Base-by-base conservation (phyloP, 1,140 invertebrate species). In the Anadara kagoshimensis region DNA sequence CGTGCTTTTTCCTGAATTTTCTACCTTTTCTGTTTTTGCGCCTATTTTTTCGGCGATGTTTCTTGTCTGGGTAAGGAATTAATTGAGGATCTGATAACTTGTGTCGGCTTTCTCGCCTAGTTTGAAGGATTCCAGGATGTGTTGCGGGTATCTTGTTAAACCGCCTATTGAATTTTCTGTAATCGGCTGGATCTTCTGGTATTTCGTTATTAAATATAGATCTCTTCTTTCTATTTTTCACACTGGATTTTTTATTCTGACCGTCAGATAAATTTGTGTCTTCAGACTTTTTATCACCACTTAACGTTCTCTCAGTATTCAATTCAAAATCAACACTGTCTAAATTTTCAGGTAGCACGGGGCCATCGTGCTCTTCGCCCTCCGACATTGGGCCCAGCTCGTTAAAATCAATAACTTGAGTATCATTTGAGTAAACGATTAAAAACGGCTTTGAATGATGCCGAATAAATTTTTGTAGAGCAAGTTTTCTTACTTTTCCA, bases 381-480 rank as follows among this genome's bases (percentile, higher is more conserved):
- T 84, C 79, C 12, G 82, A 75, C 69, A 83, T 68, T 62, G 76
- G 75, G 22, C 85, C 80, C 49, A 85, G 59, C 56, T 82, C 74
- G 11, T 83, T 81, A 51, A 84, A 66, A 49, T 80, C 75, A 47
- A 84, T 79, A 51, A 77, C 79, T 71, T 87, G 78, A 41, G 83
- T 85, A 56, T 89, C 88, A 68, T 89, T 87, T 1, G 89, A 89
- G 76, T 88, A 90, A 20, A 89, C 76, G 43, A 90, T 81, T n/a
- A 90, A 76, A 75, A 88, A 89, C 26, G 89, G 88, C 66, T 82
- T 68, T 16, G 88, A 87, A 71, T 87, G 84, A 43, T 79, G 82
- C 20, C 69, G 74, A 14, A 79, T 75, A 53, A 83, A 86, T 68
- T 78, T 84, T 72, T 76, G 79, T 54, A 85, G 71, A 22, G 76